phyloP scores from a whole-genome alignment of 2,113 vertebrate genomes.

The Tragulus kanchil region DNA sequence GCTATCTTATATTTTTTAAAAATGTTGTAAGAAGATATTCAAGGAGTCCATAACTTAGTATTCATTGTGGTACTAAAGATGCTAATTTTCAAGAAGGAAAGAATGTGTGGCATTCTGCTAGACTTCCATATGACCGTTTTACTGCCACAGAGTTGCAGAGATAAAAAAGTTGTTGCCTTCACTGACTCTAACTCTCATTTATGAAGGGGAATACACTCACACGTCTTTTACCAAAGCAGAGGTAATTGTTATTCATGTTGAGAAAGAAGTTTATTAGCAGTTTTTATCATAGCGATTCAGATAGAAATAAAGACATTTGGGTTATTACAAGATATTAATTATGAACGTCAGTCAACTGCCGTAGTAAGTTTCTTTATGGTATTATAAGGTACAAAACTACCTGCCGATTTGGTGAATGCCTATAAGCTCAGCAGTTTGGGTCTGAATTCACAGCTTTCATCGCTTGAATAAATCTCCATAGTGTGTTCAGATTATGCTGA shows the following conservation, averaged over 20 bases:
- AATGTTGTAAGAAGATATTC: slow-evolving; percentile 73
- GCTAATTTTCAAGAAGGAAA: slow-evolving; percentile 84
- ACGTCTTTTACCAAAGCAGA: slow-evolving; percentile 81
- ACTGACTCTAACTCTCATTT: slow-evolving; percentile 83
- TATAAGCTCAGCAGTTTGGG: neutral
- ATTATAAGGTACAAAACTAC: neutral
- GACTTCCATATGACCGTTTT: slow-evolving; percentile 79
- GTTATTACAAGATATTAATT: slow-evolving; percentile 81
- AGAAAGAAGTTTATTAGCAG: slow-evolving; percentile 76
- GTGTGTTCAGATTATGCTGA: neutral
- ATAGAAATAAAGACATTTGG: slow-evolving; percentile 71
- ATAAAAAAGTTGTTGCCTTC: slow-evolving; percentile 81
- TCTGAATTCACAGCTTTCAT: neutral
- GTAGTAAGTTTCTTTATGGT: slow-evolving; percentile 45
- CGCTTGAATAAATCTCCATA: neutral
- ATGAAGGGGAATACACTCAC: slow-evolving; percentile 80
- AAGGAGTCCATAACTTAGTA: slow-evolving; percentile 82
- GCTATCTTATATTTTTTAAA: slow-evolving; percentile 70
- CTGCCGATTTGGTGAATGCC: slow-evolving; percentile 7
- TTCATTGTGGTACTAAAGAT: slow-evolving; percentile 80
- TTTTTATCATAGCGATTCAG: slow-evolving; percentile 70
- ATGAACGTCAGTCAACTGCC: slow-evolving; percentile 51
- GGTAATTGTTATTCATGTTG: slow-evolving; percentile 74
- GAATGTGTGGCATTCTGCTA: slow-evolving; percentile 63
- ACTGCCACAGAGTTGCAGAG: slow-evolving; percentile 75